Conservation (phyloP, 2,888 invertebrate species). For the Nymphalis urticae region DNA sequence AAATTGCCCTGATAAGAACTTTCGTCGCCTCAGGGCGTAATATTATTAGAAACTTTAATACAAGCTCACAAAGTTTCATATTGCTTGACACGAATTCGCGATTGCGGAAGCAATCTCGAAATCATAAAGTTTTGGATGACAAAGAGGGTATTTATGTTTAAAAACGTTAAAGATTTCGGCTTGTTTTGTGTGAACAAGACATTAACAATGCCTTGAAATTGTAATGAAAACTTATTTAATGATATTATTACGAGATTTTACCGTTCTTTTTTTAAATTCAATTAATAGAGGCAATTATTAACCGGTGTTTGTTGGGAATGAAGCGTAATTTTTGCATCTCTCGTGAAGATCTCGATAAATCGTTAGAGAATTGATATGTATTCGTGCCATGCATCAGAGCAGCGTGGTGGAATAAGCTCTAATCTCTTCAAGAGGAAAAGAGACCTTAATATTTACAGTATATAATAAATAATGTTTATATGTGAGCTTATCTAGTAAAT, state of each 20-base stretch:
- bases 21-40: slow-evolving; percentile 42
- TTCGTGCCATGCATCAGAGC: no score
- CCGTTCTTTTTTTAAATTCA: not conserved
- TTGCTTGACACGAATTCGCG: slow-evolving; percentile 39
- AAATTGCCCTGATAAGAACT: slow-evolving; percentile 61
- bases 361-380: no score
- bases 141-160: slow-evolving; percentile 39
- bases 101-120: slow-evolving; percentile 41
- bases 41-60: slow-evolving; percentile 55
- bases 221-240: slow-evolving; percentile 20
- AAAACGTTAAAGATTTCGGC: slow-evolving; percentile 35
- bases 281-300: no score
- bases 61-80: slow-evolving; percentile 42
- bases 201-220: slow-evolving; percentile 25
- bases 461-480: no score
- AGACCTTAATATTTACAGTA: no score
- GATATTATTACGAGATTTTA: not conserved
- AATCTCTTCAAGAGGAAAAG: no score
- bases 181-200: slow-evolving; percentile 26
- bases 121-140: slow-evolving; percentile 45
- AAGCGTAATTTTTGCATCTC: no score
- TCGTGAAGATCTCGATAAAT: no score
- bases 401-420: no score
- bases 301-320: no score
- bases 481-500: no score